phyloP scores from a whole-genome alignment of 2,113 vertebrate species.

The Ctenodactylus gundi region DNA sequence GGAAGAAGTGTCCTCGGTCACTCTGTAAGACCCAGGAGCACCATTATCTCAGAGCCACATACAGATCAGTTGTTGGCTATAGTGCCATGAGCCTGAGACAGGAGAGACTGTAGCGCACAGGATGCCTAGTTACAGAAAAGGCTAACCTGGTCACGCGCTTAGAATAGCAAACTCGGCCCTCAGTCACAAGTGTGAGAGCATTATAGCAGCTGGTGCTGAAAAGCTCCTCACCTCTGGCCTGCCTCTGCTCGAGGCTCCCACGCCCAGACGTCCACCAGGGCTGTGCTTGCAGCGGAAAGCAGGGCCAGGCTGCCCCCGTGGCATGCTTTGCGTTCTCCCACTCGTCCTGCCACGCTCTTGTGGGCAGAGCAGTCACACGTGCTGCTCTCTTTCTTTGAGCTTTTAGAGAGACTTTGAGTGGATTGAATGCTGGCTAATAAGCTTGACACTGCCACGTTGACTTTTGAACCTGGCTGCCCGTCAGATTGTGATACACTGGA shows the following conservation, averaged over 20 bases:
- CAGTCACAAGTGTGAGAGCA: too few relatives aligned
- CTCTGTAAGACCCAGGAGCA: too few relatives aligned
- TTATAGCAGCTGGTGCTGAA: fast-evolving
- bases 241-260: fast-evolving
- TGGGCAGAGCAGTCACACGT: not conserved
- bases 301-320: too few relatives aligned
- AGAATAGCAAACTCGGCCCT: not conserved
- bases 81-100: fast-evolving
- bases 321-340: not conserved
- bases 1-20: fast-evolving
- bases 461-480: not conserved
- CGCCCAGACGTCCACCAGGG: fast-evolving
- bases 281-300: fast-evolving
- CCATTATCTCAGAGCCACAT: fast-evolving
- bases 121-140: not conserved
- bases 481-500: not conserved
- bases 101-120: not conserved
- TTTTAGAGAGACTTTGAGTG: not conserved
- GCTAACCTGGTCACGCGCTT: not conserved
- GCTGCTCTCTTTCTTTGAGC: not conserved
- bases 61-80: fast-evolving
- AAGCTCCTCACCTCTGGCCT: not conserved
- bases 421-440: not conserved
- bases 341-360: not conserved
- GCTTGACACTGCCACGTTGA: not conserved